Evolutionary conservation across 2,888 invertebrate species (phyloP).

Genomic region (Phengaris alcon): DNA sequence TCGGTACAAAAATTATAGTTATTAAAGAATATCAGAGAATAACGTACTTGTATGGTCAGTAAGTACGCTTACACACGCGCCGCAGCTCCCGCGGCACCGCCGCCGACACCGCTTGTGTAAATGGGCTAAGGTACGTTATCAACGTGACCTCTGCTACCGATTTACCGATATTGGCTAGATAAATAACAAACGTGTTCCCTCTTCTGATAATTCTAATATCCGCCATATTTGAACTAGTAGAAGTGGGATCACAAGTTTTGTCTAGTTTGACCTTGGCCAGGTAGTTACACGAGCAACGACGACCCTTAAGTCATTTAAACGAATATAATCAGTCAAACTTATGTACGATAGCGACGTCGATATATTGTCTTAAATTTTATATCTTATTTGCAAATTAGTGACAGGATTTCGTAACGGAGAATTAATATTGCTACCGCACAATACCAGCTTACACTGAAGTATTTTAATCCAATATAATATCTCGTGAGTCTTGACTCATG

Average conservation of each 20-base stretch:
- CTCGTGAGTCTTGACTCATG: not conserved
- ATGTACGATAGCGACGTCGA: constrained; percentile 14
- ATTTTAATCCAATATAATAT: constrained; percentile 2
- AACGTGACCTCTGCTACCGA: no score
- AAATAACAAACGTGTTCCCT: no score
- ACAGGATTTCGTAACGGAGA: not conserved
- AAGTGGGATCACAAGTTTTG: not conserved
- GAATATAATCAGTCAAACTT: constrained; percentile 35
- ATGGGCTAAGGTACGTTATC: no score
- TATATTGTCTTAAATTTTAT: constrained; percentile 9
- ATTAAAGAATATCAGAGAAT: no score
- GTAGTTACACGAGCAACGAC: not conserved
- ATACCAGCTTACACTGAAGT: not conserved
- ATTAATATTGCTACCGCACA: not conserved
- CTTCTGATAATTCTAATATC: no score
- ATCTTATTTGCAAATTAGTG: constrained; percentile 1
- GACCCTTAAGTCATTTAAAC: constrained; percentile 32
- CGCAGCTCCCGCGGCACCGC: no score
- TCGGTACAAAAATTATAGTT: no score
- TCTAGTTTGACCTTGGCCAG: not conserved
- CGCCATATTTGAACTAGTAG: not conserved
- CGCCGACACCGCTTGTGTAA: no score
- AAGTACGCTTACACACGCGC: no score
- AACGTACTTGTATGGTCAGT: no score
- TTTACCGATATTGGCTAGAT: no score